Base-by-base conservation (phyloP, 2,797 vertebrate species). In the Centroberyx gerrardi region DNA sequence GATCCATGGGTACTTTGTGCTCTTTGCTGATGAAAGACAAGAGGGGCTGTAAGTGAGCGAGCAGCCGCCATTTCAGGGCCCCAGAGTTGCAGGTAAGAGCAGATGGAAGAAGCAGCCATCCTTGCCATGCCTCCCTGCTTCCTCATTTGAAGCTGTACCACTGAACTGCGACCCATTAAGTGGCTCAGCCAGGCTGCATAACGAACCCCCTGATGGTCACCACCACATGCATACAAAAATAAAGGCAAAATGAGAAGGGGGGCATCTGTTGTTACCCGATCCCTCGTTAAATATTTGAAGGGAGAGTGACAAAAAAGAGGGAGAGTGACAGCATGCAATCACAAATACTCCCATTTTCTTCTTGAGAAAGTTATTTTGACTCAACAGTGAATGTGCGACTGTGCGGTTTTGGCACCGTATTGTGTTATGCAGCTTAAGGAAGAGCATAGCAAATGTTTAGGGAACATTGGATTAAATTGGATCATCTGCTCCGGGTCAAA, bases 151-250 rank as follows among this genome's bases (percentile, higher is more conserved):
- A 84, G 82, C 85, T 74, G 56, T 63, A 46, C 17, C 17, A 62
- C 62, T 74, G 80, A 80, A 82, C 82, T 85, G 84, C 88, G 88
- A 88, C 85, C 68, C 81, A 81, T 87, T 81, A 67, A 76, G 72
- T 10, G 0, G 14, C 49, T 73, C 67, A 52, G 67, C 67, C 70
- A 63, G 56, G 68, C 58, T 48, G 52, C 64, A 62, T 51, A 58
- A 75, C 49, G 76, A 14, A 72, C 76, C 62, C 51, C 60, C 53
- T 49, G 56, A n/a, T 9, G 7, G 10, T 54, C 0, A 12, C 58
- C 40, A 18, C 27, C 77, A 38, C 66, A 53, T 46, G 56, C 76
- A 86, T 70, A 46, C 56, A 66, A 65, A 77, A 60, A 49, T 56
- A 53, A 52, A n/a, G 12, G 62, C 44, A 76, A 71, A 40, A 38